Percentiles rank a stretch among this genome's conserved stretches.
These are phyloP conservation scores for Terrapene triunguis DNA, from an alignment of 2,113 vertebrate genomes.

Conservation along the genomic window DNA sequence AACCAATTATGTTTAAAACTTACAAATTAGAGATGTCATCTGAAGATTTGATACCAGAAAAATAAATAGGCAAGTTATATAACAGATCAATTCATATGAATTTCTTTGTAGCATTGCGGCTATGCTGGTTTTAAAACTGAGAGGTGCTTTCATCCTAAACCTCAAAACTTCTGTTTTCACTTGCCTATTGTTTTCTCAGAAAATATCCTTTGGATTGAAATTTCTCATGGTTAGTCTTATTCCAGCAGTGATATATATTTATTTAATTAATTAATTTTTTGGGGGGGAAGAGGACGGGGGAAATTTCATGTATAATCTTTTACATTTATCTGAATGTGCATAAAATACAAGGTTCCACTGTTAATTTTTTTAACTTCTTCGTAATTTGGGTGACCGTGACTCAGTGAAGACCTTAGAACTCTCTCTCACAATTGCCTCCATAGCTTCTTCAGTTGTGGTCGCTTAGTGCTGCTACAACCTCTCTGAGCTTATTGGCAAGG, in stretches of 20 bases:
- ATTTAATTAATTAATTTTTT: not conserved
- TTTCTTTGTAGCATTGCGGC: not conserved
- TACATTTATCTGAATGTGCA: not conserved
- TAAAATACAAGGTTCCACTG: not conserved
- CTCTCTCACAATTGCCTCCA: too few relatives aligned
- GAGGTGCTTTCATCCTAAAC: not conserved
- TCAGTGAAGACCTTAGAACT: not conserved
- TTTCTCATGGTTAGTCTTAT: not conserved
- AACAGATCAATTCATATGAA: not conserved
- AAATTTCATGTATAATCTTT: not conserved
- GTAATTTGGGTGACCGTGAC: not conserved
- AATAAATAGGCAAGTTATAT: not conserved
- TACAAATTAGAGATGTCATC: slow-evolving; percentile 13
- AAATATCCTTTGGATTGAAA: not conserved
- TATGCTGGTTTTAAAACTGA: not conserved
- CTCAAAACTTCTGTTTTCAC: not conserved
- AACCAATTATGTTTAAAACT: slow-evolving; percentile 26
- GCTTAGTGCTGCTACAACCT: too few relatives aligned
- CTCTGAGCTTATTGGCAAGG: not conserved
- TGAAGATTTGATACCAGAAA: not conserved
- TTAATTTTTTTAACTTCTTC: not conserved
- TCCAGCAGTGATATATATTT: not conserved
- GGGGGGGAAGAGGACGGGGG: not conserved
- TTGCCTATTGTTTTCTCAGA: not conserved
- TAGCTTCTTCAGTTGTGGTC: too few relatives aligned